Percentiles rank a stretch among this genome's conserved stretches.
phyloP scores from a whole-genome alignment of 2,888 invertebrate genomes.

The Selenia dentaria region DNA sequence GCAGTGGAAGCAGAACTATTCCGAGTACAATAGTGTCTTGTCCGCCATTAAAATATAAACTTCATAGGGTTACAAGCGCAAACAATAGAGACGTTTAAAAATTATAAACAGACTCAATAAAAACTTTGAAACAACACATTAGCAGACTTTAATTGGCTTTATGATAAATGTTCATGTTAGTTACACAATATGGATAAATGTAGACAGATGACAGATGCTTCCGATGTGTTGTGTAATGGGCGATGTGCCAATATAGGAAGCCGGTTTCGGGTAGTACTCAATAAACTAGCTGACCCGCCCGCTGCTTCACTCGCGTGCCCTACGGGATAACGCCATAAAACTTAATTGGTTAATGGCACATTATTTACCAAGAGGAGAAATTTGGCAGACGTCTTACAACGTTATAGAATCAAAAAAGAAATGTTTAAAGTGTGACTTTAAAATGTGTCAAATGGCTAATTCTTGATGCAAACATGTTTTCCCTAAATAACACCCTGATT shows the following conservation, averaged over 20 bases:
- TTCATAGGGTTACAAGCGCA: slow-evolving; percentile 12
- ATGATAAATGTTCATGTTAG: slow-evolving; percentile 19
- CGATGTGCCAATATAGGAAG: slow-evolving; percentile 36
- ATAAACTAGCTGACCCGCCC: no score
- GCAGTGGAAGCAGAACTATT: slow-evolving; percentile 7
- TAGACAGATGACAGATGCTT: slow-evolving; percentile 46
- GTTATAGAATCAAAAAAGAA: no score
- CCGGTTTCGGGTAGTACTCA: slow-evolving; percentile 4
- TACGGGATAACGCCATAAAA: no score
- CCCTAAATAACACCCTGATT: no score
- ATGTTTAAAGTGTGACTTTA: no score
- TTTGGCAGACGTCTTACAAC: no score
- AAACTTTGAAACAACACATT: slow-evolving; percentile 22
- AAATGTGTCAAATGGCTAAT: no score
- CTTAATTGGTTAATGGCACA: no score
- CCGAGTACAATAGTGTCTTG: slow-evolving; percentile 35
- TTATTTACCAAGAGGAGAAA: no score
- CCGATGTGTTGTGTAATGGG: slow-evolving; percentile 38
- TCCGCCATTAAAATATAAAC: slow-evolving; percentile 22
- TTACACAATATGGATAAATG: slow-evolving; percentile 32
- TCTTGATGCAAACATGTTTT: no score
- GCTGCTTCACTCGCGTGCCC: no score
- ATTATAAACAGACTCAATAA: slow-evolving; percentile 18
- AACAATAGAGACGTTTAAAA: slow-evolving; percentile 10
- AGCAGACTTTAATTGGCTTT: slow-evolving; percentile 13